Evolutionary conservation across 2,113 vertebrate species (phyloP).

Genomic region (Oncorhynchus nerka): DNA sequence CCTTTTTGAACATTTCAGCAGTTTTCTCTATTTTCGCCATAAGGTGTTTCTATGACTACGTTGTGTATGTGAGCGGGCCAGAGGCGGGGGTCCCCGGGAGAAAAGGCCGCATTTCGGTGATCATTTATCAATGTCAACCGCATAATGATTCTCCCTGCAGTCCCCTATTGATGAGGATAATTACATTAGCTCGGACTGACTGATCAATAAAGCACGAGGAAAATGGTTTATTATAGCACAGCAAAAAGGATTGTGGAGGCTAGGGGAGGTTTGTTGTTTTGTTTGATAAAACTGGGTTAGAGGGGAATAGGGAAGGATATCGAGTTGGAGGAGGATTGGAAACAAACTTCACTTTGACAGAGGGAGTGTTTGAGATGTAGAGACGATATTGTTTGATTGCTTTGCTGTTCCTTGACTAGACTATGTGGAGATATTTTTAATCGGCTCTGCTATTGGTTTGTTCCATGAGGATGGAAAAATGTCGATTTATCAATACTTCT

Average conservation of each 20-base stretch:
- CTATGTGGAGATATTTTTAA: neutral
- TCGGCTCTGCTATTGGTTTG: neutral
- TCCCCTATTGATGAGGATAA: constrained; percentile 99
- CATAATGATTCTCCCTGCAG: constrained; percentile 99
- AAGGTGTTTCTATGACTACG: constrained; percentile 97
- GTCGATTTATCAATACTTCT: too few relatives aligned
- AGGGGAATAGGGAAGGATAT: constrained; percentile 12
- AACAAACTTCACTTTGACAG: constrained; percentile 26
- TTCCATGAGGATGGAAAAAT: neutral
- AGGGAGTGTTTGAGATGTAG: constrained; percentile 5
- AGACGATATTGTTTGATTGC: neutral
- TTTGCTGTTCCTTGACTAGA: neutral
- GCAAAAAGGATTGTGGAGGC: constrained; percentile 69
- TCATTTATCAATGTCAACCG: constrained; percentile 99
- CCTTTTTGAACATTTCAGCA: constrained; percentile 67
- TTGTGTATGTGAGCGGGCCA: constrained; percentile 86
- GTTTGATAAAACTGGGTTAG: constrained; percentile 39
- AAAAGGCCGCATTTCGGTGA: constrained; percentile 95
- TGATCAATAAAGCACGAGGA: constrained; percentile 99
- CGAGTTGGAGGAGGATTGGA: constrained; percentile 19
- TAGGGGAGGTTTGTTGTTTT: constrained; percentile 29
- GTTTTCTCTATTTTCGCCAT: constrained; percentile 74
- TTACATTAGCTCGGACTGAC: constrained; percentile 99
- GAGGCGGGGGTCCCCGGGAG: constrained; percentile 88
- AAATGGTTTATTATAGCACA: constrained; percentile 92